Conservation (phyloP, 2,797 vertebrate species). For the Nyctalus aviator region DNA sequence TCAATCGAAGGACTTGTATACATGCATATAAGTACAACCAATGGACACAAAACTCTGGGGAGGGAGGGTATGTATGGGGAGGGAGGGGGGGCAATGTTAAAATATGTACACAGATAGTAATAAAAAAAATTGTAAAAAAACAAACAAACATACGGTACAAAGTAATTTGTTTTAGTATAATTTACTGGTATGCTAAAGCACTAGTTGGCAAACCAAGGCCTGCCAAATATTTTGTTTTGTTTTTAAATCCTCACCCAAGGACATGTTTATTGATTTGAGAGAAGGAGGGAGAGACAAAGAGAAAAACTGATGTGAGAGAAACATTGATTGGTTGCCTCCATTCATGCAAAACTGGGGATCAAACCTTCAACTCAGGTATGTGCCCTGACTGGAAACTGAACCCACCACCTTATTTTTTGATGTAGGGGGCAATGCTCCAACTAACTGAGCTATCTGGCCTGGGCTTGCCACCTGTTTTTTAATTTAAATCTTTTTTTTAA, state of each 20-base stretch:
- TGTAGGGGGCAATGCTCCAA: background rate
- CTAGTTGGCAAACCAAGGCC: background rate
- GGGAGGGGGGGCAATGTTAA: no score
- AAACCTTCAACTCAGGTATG: background rate
- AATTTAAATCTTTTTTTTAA: conserved; percentile 20
- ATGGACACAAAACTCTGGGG: no score
- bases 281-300: background rate
- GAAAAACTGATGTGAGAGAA: background rate
- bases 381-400: background rate
- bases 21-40: no score
- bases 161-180: conserved; percentile 25
- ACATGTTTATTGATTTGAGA: background rate
- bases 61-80: no score
- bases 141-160: no score
- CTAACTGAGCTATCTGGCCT: background rate
- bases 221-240: background rate
- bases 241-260: background rate
- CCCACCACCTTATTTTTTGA: background rate
- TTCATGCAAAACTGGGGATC: background rate
- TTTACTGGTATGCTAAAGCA: background rate
- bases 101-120: no score
- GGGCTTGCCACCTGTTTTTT: background rate
- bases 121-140: no score
- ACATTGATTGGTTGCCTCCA: background rate
- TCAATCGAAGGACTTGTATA: no score